Evolutionary conservation across 2,888 invertebrate genomes (phyloP).

Genomic region (Drosophila leonis): DNA sequence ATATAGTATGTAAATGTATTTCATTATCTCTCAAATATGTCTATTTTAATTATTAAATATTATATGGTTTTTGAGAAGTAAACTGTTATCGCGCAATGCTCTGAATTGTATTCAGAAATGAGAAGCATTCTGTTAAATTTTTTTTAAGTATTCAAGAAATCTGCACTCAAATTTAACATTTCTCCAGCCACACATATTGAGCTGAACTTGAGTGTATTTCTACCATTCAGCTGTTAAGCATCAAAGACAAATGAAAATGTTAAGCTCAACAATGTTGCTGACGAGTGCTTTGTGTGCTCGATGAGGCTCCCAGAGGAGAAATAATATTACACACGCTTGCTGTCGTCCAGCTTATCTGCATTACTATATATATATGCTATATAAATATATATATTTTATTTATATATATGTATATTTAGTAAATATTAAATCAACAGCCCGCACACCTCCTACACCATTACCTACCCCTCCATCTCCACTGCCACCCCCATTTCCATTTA

Average conservation of each 20-base stretch:
- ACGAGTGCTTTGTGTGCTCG: conserved; percentile 11
- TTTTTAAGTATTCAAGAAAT: not conserved
- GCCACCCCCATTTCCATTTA: not conserved
- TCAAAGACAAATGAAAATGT: conserved; percentile 1
- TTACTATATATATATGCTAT: not conserved
- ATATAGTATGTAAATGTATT: too few species aligned
- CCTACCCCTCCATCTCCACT: not conserved
- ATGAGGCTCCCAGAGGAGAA: conserved; percentile 35
- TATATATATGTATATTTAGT: conserved; percentile 1
- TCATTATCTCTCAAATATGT: too few species aligned
- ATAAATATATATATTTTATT: not conserved
- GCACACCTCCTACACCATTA: not conserved
- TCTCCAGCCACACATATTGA: not conserved
- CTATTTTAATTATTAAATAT: too few species aligned
- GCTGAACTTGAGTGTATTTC: not conserved
- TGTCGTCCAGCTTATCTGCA: conserved; percentile 34
- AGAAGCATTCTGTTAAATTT: not conserved
- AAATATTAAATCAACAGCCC: conserved; percentile 4
- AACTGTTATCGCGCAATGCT: not conserved
- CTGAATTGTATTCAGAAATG: not conserved
- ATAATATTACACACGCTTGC: conserved; percentile 49
- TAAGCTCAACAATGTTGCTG: conserved; percentile 45
- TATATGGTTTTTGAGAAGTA: too few species aligned
- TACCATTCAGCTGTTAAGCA: not conserved
- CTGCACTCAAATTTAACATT: not conserved